Evolutionary conservation across 2,797 vertebrate genomes (phyloP), one percentile per base, ranked within the genome.

Genomic region (Sandelia bainsii): DNA sequence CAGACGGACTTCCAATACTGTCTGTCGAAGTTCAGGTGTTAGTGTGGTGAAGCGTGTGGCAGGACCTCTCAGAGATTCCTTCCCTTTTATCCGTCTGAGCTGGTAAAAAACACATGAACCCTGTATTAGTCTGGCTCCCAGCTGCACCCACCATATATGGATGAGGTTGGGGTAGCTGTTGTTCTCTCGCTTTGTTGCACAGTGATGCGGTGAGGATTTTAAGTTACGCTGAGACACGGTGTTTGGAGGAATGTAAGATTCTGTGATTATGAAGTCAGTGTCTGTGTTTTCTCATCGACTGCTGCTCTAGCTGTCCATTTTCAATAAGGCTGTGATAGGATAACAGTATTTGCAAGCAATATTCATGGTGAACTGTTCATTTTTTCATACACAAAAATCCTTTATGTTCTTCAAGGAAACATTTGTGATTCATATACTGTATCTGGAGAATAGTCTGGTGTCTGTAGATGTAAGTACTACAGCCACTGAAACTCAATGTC

Each of bases 71-170:
- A 2, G 56, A 68, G 68, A 82, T 75, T 61, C 68, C 60, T 53
- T 0, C 25, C 1, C 77, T 72, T 70, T 81, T 51, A 83, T 87
- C 70, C 46, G 14, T 82, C 84, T 85, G 85, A 85, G 79, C 77
- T 46, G 75, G 45, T 63, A 12, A 65, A 80, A 75, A 70, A 42
- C 70, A 48, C 0, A 22, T 44, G 63, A 80, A 74, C 68, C 81
- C 62, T n/a, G 64, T 44, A 6, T 82, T 40, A 70, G 67, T 68
- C 71, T 13, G 49, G 46, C 73, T 64, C 64, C 54, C 51, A 78
- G 72, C 84, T 80, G 37, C 77, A 46, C 19, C 46, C 53, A 8
- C 85, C 87, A 72, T 90, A 91, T 89, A 85, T 76, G 91, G 85
- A 79, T 45, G 69, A 72, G 79, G 50, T 48, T 53, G 0, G 68